These are phyloP conservation scores for Percina caprodes DNA, from an alignment of 2,113 vertebrate species.

Conservation along the genomic window DNA sequence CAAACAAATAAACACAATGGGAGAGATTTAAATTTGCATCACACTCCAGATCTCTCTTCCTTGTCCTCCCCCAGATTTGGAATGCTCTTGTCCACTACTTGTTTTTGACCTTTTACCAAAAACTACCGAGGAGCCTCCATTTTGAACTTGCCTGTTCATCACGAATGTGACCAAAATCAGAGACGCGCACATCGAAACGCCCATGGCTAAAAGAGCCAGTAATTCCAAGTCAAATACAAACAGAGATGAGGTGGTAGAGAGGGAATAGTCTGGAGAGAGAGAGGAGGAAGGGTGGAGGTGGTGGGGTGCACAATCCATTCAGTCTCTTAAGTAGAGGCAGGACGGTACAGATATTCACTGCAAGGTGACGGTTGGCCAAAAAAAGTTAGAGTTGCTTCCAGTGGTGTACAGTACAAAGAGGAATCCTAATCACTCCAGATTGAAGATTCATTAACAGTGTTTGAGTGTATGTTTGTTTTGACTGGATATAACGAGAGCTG, in stretches of 20 bases:
- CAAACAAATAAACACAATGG: constrained; percentile 51
- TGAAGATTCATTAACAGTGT: constrained; percentile 68
- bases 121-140: constrained; percentile 49
- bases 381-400: constrained; percentile 60
- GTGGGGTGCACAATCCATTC: constrained; percentile 64
- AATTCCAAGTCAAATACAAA: constrained; percentile 82
- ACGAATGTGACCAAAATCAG: constrained; percentile 66
- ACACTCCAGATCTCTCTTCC: constrained; percentile 44
- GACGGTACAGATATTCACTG: constrained; percentile 70
- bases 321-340: constrained; percentile 65
- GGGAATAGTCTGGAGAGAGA: constrained; percentile 57
- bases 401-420: constrained; percentile 71
- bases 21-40: constrained; percentile 67
- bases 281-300: constrained; percentile 10
- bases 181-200: constrained; percentile 58
- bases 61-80: constrained; percentile 30
- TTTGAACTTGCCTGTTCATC: constrained; percentile 61
- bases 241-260: constrained; percentile 44
- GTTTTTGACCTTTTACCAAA: constrained; percentile 56
- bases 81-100: constrained; percentile 22
- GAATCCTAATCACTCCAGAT: constrained; percentile 65
- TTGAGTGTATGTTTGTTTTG: constrained; percentile 64
- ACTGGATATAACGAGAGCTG: constrained; percentile 61
- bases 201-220: constrained; percentile 77
- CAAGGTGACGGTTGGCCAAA: constrained; percentile 53